These are phyloP conservation scores for Brachionus plicatilis DNA, from an alignment of 1,140 invertebrate genomes.

Conservation along the genomic window DNA sequence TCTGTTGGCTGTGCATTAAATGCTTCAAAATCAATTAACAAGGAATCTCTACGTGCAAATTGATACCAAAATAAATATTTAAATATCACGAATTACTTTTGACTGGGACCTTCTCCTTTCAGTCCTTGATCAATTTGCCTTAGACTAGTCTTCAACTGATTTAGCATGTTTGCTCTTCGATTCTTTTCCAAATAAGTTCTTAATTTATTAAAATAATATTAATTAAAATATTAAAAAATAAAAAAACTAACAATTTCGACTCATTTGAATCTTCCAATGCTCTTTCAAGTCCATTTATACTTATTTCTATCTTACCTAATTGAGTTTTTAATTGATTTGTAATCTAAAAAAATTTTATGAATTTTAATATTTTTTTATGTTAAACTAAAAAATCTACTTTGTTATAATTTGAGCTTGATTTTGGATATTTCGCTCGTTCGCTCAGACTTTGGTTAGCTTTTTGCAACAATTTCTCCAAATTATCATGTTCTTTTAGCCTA, in stretches of 20 bases:
- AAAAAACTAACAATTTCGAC: not conserved
- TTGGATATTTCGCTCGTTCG: slow-evolving; percentile 27
- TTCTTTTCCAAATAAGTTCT: slow-evolving; percentile 18
- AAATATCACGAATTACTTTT: not conserved
- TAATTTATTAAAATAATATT: not conserved
- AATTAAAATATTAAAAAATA: not conserved
- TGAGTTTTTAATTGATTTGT: slow-evolving; percentile 1
- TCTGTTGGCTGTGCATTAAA: not conserved
- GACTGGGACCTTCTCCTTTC: not conserved
- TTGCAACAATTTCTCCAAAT: slow-evolving; percentile 17
- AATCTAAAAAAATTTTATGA: not conserved
- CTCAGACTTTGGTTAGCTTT: not conserved
- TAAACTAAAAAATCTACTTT: not conserved
- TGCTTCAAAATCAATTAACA: slow-evolving; percentile 16
- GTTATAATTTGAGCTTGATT: slow-evolving; percentile 22
- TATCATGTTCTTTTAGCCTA: slow-evolving; percentile 36
- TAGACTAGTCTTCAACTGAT: not conserved
- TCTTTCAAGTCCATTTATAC: not conserved
- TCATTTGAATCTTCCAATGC: not conserved
- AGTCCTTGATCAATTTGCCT: slow-evolving; percentile 5
- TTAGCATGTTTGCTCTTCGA: not conserved
- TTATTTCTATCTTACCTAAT: slow-evolving; percentile 6
- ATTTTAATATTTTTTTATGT: not conserved
- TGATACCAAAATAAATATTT: not conserved
- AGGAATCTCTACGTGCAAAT: not conserved